Conservation (phyloP, 1,140 invertebrate species). For the Paralvinella palmiformis region DNA sequence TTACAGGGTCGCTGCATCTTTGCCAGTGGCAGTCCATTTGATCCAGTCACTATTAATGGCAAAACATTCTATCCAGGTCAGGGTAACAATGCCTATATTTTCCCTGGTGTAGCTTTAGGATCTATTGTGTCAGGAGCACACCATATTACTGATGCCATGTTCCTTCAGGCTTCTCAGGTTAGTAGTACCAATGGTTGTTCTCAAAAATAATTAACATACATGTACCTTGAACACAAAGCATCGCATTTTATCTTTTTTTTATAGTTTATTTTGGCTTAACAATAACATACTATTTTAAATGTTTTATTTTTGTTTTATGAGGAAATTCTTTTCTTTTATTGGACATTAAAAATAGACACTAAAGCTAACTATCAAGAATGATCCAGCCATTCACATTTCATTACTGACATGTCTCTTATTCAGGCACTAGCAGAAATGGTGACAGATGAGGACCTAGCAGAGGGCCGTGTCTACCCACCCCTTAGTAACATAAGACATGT, state of each 20-base stretch:
- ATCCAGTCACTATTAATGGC: slow-evolving; percentile 68
- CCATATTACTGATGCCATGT: slow-evolving; percentile 83
- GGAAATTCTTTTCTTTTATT: too few species aligned
- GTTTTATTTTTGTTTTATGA: too few species aligned
- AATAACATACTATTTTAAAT: not conserved
- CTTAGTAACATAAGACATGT: slow-evolving; percentile 74
- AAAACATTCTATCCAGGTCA: slow-evolving; percentile 82
- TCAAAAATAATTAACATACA: too few species aligned
- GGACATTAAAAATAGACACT: too few species aligned
- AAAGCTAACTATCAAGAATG: too few species aligned
- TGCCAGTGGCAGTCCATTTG: slow-evolving; percentile 87
- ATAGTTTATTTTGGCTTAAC: too few species aligned
- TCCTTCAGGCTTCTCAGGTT: slow-evolving; percentile 64
- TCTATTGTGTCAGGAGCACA: slow-evolving; percentile 73
- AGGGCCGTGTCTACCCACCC: slow-evolving; percentile 85
- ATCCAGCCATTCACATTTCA: too few species aligned
- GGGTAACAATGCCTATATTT: slow-evolving; percentile 95
- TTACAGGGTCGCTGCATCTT: slow-evolving; percentile 68
- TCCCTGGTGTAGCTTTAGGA: slow-evolving; percentile 86
- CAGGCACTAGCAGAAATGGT: slow-evolving; percentile 73
- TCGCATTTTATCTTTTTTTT: too few species aligned
- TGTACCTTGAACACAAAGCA: too few species aligned
- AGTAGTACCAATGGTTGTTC: too few species aligned
- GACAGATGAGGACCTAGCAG: slow-evolving; percentile 67
- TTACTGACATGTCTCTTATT: too few species aligned